Conservation (phyloP, 2,888 invertebrate species). For the Zhuqinia jingwanae region DNA sequence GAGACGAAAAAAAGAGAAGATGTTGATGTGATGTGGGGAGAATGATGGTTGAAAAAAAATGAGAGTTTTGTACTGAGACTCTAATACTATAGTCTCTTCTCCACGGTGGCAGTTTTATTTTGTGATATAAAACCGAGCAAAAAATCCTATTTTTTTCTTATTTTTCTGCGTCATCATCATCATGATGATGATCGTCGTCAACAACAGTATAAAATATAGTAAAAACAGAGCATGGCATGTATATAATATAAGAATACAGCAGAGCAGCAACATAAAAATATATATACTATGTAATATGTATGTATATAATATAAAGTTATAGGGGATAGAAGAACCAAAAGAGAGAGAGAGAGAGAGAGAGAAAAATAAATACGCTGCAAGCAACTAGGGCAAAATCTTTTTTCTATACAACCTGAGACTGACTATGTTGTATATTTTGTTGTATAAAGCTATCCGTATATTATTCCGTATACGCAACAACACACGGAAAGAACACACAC, state of each 20-base stretch:
- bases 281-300: not conserved
- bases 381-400: conserved; percentile 70
- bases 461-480: not conserved
- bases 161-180: conserved; percentile 71
- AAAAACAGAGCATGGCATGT: too few species aligned
- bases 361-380: conserved; percentile 61
- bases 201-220: conserved; percentile 30
- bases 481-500: not conserved
- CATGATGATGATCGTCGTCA: conserved; percentile 64
- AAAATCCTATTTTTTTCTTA: conserved; percentile 59
- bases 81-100: conserved; percentile 21
- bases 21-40: conserved; percentile 42
- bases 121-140: conserved; percentile 61
- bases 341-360: not conserved
- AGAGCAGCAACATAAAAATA: conserved; percentile 24
- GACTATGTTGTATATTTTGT: conserved; percentile 2
- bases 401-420: conserved; percentile 25
- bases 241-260: too few species aligned
- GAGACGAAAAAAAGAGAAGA: conserved; percentile 40
- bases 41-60: conserved; percentile 30
- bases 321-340: not conserved
- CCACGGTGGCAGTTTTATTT: conserved; percentile 55
- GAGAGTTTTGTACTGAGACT: not conserved
- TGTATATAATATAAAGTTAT: conserved; percentile 31
- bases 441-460: conserved; percentile 13